Evolutionary conservation across 1,140 invertebrate genomes (phyloP).

Genomic region (Drosophila eugracilis): DNA sequence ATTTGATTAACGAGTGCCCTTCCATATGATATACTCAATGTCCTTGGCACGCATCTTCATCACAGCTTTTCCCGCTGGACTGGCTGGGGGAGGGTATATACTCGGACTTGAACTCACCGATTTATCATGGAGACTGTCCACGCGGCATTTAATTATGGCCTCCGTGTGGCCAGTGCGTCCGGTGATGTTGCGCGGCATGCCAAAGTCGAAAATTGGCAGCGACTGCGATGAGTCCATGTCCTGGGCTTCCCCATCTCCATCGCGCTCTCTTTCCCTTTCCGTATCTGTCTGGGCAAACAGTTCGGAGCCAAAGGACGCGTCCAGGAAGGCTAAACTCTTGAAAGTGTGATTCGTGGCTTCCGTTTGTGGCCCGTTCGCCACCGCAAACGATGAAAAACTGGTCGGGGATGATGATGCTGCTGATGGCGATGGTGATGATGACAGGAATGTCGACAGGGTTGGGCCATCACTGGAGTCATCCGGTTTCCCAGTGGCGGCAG

Average conservation of each 20-base stretch:
- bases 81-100: background rate
- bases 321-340: constrained; percentile 74
- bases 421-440: constrained; percentile 28
- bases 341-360: constrained; percentile 81
- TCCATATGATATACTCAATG: constrained; percentile 32
- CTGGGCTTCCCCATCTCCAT: background rate
- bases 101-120: constrained; percentile 86
- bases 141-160: constrained; percentile 93
- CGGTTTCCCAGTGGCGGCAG: constrained; percentile 39
- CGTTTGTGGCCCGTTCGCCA: constrained; percentile 49
- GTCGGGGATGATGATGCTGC: constrained; percentile 5
- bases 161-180: constrained; percentile 93
- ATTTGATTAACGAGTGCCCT: constrained; percentile 52
- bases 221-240: constrained; percentile 40
- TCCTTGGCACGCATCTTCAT: constrained; percentile 38
- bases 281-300: constrained; percentile 57
- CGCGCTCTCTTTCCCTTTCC: constrained; percentile 4
- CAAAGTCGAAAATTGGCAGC: constrained; percentile 89
- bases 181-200: constrained; percentile 92
- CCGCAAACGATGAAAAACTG: constrained; percentile 32
- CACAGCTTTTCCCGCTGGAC: background rate
- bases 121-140: constrained; percentile 93
- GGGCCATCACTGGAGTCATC: constrained; percentile 42
- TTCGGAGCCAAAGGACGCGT: constrained; percentile 43
- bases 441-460: constrained; percentile 44